Percentiles rank a stretch among this genome's conserved stretches.
Evolutionary conservation across 2,888 invertebrate species (phyloP).

Genomic region (Pseudococcus longispinus): DNA sequence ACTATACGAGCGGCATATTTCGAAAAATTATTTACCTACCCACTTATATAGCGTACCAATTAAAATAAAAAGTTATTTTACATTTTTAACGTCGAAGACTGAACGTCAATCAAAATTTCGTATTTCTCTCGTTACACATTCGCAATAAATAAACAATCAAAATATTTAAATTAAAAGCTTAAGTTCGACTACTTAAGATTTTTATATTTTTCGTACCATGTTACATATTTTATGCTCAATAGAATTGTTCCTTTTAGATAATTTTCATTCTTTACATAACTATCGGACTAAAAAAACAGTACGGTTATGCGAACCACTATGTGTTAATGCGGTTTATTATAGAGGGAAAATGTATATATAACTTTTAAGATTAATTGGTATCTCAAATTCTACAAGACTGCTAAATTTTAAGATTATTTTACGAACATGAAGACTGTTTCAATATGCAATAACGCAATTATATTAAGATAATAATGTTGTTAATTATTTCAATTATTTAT

Average conservation of each 20-base stretch:
- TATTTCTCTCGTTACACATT: neutral
- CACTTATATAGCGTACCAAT: neutral
- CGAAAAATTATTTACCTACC: neutral
- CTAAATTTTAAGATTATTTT: constrained; percentile 51
- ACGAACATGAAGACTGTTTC: constrained; percentile 48
- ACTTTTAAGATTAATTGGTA: constrained; percentile 46
- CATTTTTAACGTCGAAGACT: constrained; percentile 28
- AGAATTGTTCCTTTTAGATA: constrained; percentile 54
- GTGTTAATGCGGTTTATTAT: neutral
- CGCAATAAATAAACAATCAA: constrained; percentile 15
- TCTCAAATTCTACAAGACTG: constrained; percentile 55
- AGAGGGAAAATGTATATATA: constrained; percentile 43
- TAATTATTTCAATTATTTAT: constrained; percentile 49
- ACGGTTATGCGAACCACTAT: constrained; percentile 41
- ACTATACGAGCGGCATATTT: neutral
- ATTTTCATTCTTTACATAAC: constrained; percentile 35
- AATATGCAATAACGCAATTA: constrained; percentile 52
- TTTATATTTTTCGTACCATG: neutral
- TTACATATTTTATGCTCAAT: constrained; percentile 41
- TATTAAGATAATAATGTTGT: constrained; percentile 47
- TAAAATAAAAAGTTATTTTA: constrained; percentile 45
- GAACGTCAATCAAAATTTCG: constrained; percentile 49
- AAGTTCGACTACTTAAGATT: constrained; percentile 50
- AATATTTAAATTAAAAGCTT: neutral
- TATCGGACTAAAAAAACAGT: neutral